phyloP scores from a whole-genome alignment of 2,797 vertebrate species.

The Coccyzus lansbergi region DNA sequence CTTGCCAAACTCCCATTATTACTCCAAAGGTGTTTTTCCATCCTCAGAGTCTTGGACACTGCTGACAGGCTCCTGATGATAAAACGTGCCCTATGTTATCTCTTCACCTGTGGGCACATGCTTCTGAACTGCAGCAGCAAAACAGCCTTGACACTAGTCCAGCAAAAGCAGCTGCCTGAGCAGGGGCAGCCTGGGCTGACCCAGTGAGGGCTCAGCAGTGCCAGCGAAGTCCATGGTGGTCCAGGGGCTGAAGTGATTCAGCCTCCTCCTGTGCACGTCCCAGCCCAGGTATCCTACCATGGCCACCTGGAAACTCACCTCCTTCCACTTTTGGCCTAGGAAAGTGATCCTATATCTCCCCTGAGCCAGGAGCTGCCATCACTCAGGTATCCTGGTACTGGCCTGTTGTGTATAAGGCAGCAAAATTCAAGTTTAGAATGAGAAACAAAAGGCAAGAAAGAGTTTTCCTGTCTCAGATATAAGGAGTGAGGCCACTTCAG shows the following conservation, averaged over 20 bases:
- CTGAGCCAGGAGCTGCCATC: not conserved
- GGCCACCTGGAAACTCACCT: not conserved
- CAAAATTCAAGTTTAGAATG: not conserved
- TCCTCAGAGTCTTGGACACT: not conserved
- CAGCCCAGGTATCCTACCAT: not conserved
- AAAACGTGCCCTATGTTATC: not conserved
- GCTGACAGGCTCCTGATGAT: not conserved
- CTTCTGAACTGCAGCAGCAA: not conserved
- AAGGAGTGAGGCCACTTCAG: not conserved
- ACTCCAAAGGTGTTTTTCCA: constrained; percentile 32
- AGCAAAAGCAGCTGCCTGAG: not conserved
- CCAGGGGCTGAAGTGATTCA: not conserved
- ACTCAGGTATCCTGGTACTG: not conserved
- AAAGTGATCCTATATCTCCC: not conserved
- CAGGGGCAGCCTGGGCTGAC: not conserved
- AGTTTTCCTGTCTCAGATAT: not conserved
- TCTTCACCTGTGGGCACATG: not conserved
- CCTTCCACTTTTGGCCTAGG: not conserved
- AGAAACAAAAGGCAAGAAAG: not conserved
- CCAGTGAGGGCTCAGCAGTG: accelerated
- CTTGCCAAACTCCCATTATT: accelerated
- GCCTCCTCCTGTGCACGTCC: not conserved
- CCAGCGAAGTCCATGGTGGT: not conserved
- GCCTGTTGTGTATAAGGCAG: not conserved
- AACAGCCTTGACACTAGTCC: not conserved